Conservation (phyloP, 2,888 invertebrate genomes). For the Drosophila vallismaia region DNA sequence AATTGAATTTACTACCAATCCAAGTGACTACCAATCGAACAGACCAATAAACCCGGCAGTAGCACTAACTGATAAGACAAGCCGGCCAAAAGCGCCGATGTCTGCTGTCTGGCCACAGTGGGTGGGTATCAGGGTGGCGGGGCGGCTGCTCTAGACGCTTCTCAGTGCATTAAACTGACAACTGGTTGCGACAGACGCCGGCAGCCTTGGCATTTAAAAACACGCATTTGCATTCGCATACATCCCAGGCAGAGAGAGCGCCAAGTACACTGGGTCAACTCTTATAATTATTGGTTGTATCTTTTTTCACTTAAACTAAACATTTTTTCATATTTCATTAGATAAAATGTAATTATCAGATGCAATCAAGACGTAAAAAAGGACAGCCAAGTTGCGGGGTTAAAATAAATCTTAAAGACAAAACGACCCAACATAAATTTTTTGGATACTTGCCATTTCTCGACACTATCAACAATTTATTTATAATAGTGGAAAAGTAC, state of each 20-base stretch:
- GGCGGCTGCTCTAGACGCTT: slow-evolving; percentile 9
- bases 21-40: slow-evolving; percentile 19
- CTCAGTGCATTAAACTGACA: slow-evolving; percentile 45
- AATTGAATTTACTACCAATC: slow-evolving; percentile 20
- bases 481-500: slow-evolving; percentile 5
- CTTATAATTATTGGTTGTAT: neutral
- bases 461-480: neutral
- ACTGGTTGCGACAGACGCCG: slow-evolving; percentile 35
- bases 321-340: neutral
- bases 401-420: neutral
- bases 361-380: neutral
- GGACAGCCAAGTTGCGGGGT: neutral
- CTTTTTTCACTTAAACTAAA: neutral
- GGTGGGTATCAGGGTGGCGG: slow-evolving; percentile 1
- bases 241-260: slow-evolving; percentile 20
- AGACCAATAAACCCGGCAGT: slow-evolving; percentile 25
- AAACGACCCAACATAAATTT: neutral
- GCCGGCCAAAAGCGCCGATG: slow-evolving; percentile 41
- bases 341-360: neutral
- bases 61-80: slow-evolving; percentile 66
- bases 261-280: slow-evolving; percentile 26
- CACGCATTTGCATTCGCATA: slow-evolving; percentile 53
- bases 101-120: slow-evolving; percentile 23
- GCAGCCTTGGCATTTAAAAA: slow-evolving; percentile 63
- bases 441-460: slow-evolving; percentile 4